phyloP scores from a whole-genome alignment of 2,797 vertebrate genomes.

The Dryobates pubescens region DNA sequence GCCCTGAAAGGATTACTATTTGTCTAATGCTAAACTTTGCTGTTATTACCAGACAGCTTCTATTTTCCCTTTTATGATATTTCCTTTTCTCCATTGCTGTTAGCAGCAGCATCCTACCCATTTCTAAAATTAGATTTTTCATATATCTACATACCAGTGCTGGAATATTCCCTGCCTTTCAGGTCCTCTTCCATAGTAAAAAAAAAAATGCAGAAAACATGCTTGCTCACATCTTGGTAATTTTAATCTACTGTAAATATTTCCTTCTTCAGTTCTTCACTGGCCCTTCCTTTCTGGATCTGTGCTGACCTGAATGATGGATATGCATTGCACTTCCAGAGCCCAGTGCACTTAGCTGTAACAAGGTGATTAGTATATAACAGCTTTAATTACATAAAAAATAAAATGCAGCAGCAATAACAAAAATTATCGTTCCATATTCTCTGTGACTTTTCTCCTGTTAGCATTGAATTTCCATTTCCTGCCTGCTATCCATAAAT shows the following conservation, averaged over 20 bases:
- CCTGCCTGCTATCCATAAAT: not conserved
- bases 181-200: not conserved
- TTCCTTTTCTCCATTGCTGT: not conserved
- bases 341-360: not conserved
- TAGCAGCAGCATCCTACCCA: not conserved
- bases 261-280: not conserved
- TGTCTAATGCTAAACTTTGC: not conserved
- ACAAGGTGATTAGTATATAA: not conserved
- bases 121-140: not conserved
- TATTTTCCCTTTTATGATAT: slow-evolving; percentile 8
- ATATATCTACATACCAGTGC: not conserved
- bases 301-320: not conserved
- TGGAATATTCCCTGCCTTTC: not conserved
- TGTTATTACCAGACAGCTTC: not conserved
- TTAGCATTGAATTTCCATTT: not conserved
- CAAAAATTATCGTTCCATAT: not conserved
- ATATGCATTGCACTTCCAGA: not conserved
- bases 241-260: not conserved
- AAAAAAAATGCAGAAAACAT: not conserved
- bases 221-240: not conserved
- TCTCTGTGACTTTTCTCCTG: not conserved
- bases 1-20: not conserved
- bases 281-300: not conserved
- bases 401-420: not conserved
- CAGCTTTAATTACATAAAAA: not conserved